Percentiles rank a stretch among this genome's conserved stretches.
phyloP scores from a whole-genome alignment of 2,797 vertebrate genomes.

The Myotis planiceps region DNA sequence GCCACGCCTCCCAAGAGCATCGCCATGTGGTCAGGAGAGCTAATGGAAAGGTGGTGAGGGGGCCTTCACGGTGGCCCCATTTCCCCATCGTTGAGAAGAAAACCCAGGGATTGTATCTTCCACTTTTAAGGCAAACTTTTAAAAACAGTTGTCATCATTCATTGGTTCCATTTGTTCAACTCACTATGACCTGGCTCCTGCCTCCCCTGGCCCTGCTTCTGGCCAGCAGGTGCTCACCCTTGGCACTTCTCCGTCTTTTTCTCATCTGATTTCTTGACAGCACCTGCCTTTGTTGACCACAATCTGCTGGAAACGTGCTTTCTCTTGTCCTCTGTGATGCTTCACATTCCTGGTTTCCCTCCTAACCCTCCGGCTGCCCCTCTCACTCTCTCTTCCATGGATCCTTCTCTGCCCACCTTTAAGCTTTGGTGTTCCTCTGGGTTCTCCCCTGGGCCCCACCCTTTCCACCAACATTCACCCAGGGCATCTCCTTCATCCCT shows the following conservation, averaged over 20 bases:
- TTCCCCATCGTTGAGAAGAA: not conserved
- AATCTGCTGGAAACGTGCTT: not conserved
- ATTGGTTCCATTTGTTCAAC: not conserved
- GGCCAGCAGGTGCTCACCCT: not conserved
- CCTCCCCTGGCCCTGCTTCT: not conserved
- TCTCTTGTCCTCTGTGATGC: not conserved
- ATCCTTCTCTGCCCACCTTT: not conserved
- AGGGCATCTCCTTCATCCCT: not conserved
- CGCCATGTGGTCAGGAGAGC: not conserved
- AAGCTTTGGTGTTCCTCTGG: not conserved
- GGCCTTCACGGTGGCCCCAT: not conserved
- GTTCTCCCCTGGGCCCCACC: not conserved
- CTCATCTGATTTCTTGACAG: not conserved
- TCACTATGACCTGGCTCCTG: not conserved
- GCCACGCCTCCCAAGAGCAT: not conserved
- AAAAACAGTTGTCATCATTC: not conserved
- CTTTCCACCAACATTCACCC: not conserved
- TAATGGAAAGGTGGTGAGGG: not conserved
- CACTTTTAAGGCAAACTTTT: not conserved
- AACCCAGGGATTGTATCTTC: not conserved
- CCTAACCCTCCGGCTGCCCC: not conserved
- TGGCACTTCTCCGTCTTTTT: not conserved
- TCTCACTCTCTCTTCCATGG: not conserved
- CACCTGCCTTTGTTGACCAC: not conserved
- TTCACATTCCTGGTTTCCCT: not conserved